These are phyloP conservation scores for Slavum lentiscoides DNA, from an alignment of 2,888 invertebrate genomes.

Conservation along the genomic window DNA sequence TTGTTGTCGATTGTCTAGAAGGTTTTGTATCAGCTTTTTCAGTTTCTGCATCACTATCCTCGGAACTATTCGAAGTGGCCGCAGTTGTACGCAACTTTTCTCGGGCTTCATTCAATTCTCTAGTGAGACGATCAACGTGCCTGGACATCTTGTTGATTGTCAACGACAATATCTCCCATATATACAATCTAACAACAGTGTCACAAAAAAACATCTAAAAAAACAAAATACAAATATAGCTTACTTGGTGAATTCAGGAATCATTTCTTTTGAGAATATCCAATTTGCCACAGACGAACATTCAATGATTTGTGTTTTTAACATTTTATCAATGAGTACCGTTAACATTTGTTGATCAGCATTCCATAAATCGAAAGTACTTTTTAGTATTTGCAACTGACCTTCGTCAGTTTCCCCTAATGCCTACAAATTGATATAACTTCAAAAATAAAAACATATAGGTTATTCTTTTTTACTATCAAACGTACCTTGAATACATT, in stretches of 20 bases:
- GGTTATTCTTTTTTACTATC: neutral
- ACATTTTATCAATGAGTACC: slow-evolving; percentile 92
- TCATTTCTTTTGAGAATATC: slow-evolving; percentile 96
- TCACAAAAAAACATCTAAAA: neutral
- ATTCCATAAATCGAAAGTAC: slow-evolving; percentile 94
- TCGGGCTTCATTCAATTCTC: slow-evolving; percentile 80
- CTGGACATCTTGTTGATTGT: slow-evolving; percentile 97
- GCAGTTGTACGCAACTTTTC: slow-evolving; percentile 84
- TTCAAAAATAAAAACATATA: neutral
- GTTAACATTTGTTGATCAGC: slow-evolving; percentile 96
- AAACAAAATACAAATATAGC: neutral
- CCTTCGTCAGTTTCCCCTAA: slow-evolving; percentile 93
- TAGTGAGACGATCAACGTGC: slow-evolving; percentile 72
- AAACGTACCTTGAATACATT: slow-evolving; percentile 79
- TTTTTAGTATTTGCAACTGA: slow-evolving; percentile 88
- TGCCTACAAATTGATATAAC: slow-evolving; percentile 64
- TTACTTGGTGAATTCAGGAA: slow-evolving; percentile 80
- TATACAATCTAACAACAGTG: slow-evolving; percentile 70
- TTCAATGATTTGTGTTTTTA: slow-evolving; percentile 96
- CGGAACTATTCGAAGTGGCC: slow-evolving; percentile 78
- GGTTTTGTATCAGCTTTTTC: slow-evolving; percentile 54
- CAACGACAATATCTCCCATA: slow-evolving; percentile 95
- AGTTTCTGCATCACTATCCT: slow-evolving; percentile 66
- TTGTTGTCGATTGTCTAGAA: neutral
- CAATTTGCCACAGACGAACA: slow-evolving; percentile 96